A percentile compares a stretch with the other conserved stretches of the same genome.
phyloP scores from a whole-genome alignment of 1,140 invertebrate genomes.

The Ips nitidus region DNA sequence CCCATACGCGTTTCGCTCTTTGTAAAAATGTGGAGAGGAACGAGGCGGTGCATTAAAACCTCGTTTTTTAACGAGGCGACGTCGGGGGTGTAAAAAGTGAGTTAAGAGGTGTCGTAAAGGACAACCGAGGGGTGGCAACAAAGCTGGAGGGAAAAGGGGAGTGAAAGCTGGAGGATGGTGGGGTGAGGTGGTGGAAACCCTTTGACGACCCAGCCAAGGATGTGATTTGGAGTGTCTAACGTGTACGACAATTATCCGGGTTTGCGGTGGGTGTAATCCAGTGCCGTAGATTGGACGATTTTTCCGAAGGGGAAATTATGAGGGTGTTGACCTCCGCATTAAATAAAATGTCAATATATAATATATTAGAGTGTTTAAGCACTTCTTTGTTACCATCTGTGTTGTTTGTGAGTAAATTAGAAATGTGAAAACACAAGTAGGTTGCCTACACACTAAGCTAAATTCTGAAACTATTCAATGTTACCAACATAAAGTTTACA shows the following conservation, averaged over 20 bases:
- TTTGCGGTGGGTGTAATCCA: conserved; percentile 30
- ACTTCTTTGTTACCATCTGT: no score
- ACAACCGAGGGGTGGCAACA: conserved; percentile 13
- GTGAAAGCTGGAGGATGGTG: conserved; percentile 7
- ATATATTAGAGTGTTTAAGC: no score
- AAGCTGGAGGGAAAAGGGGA: neutral
- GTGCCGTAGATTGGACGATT: conserved; percentile 19
- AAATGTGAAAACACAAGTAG: no score
- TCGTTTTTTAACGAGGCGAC: conserved; percentile 19
- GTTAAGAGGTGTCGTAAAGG: conserved; percentile 28
- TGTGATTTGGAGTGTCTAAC: conserved; percentile 42
- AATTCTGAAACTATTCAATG: no score
- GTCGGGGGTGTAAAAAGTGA: conserved; percentile 24
- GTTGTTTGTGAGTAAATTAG: no score
- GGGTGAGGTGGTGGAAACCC: conserved; percentile 20
- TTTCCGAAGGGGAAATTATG: neutral
- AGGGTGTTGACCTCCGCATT: conserved; percentile 5
- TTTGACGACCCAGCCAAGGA: conserved; percentile 32
- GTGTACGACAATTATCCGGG: conserved; percentile 40
- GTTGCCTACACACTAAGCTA: no score
- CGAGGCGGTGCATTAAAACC: conserved; percentile 24
- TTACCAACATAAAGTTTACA: no score
- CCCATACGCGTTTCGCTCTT: neutral
- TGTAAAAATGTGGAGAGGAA: neutral
- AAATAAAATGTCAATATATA: no score